Conservation (phyloP, 2,888 invertebrate genomes). For the Trisateles emortualis region DNA sequence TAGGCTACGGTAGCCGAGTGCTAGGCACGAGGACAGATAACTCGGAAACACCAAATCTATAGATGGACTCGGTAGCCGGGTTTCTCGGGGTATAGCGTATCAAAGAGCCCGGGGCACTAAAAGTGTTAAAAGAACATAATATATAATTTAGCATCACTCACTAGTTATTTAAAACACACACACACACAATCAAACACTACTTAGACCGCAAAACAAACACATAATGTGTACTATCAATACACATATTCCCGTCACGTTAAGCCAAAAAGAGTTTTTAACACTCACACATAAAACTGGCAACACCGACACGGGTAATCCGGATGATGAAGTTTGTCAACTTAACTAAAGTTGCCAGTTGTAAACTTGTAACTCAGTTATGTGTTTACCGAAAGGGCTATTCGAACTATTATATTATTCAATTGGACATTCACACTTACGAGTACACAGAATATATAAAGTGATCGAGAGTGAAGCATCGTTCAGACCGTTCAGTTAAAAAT, state of each 20-base stretch:
- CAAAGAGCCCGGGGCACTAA: too few relatives aligned
- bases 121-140: too few relatives aligned
- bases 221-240: neutral
- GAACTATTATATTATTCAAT: constrained; percentile 2
- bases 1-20: too few relatives aligned
- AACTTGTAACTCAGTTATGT: constrained; percentile 19
- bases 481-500: too few relatives aligned
- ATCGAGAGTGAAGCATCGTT: too few relatives aligned
- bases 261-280: constrained; percentile 4
- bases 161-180: too few relatives aligned
- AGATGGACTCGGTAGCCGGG: too few relatives aligned
- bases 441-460: neutral
- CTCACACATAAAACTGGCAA: constrained; percentile 6
- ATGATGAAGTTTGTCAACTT: constrained; percentile 16
- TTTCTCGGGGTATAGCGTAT: too few relatives aligned
- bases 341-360: constrained; percentile 19
- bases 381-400: neutral
- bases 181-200: too few relatives aligned
- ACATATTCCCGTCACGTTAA: constrained; percentile 2
- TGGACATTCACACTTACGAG: neutral
- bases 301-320: constrained; percentile 16
- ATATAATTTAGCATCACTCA: too few relatives aligned
- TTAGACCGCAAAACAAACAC: neutral
- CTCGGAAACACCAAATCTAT: too few relatives aligned
- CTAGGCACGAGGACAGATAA: too few relatives aligned